Base-by-base conservation (phyloP, 2,888 invertebrate species). In the Selenia dentaria region DNA sequence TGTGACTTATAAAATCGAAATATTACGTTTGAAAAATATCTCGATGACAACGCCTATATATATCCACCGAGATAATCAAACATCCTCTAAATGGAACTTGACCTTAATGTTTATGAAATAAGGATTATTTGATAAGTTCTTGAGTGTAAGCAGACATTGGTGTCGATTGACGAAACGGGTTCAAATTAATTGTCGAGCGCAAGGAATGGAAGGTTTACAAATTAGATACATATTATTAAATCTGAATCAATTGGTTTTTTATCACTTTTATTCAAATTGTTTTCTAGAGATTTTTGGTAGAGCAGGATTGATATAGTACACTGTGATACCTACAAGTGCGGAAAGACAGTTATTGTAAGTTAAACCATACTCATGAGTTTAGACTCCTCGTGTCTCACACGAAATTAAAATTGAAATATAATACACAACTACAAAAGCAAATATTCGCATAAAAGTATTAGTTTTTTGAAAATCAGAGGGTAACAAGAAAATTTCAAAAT, bases 211-310 rank as follows among this genome's bases (percentile, higher is more conserved):
- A 77, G 71, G 68, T 75, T 76, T 81, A 89, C 87, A 87, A 88
- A 89, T 89, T 85, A 78, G 74, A 74, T 82, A 87, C 88, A 87
- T 67, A 75, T 68, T 70, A 74, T 79, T 73, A 77, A 71, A 79
- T 81, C 74, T 59, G 65, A 79, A 77, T 76, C 76, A 49, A 54
- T 54, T 52, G 45, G 65, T 65, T 47, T 54, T 29, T 70, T 67
- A 64, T 67, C 67, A 62, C 59, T 63, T 66, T 66, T 64, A 69
- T 67, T 67, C 60, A 49, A 57, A 64, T 64, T 54, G 48, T 59
- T 57, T 67, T 65, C 62, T 58, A 61, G 56, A 33, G 14, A 26
- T 27, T 43, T 40, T 33, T 31, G 5, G 25, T 9, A 35, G 25
- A 34, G 33, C 11, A 11, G 18, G 24, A n/a, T n/a, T n/a, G n/a